Base-by-base conservation (phyloP, 2,797 vertebrate genomes). In the Diplodus sargus region DNA sequence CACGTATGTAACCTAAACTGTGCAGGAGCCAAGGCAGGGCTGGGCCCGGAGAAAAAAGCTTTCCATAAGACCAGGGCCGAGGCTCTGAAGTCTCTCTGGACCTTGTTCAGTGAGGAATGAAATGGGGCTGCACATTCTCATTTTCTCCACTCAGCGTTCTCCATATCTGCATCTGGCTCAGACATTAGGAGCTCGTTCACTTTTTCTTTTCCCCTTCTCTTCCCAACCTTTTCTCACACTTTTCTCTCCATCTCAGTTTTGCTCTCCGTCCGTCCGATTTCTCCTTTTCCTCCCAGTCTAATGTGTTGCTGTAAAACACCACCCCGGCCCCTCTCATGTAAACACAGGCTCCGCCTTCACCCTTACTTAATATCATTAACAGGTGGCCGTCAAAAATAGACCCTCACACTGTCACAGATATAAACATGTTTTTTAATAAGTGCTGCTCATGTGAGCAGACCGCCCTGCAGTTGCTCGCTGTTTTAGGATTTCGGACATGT, bases 371-470 rank as follows among this genome's bases (percentile, higher is more conserved):
- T 94, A 93, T 95, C 94, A 94, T 95, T 95, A 96, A 95, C 95
- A 95, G 95, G 95, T 96, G 95, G 89, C 85, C 87, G 92, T 95
- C 93, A 34, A 90, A 95, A 96, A 96, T 96, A 96, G 95, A 85
- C 81, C 56, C 53, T 58, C 64, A 69, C 63, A 68, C 78, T 39
- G 68, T 81, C 56, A 76, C 71, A 85, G 82, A 83, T 59, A 76
- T 77, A 86, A 85, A 84, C 90, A 77, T 89, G 82, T 85, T 87
- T 89, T 34, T 84, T 75, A 72, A 84, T 83, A 68, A 75, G 79
- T 59, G 25, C 83, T 76, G 86, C 70, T 86, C 65, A 65, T 81
- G 66, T 69, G 70, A 53, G 64, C 7, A 7, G 83, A 89, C 85
- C 86, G 85, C 90, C 87, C 80, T 74, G 84, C 43, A 45, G 56